Base-by-base conservation (phyloP, 2,797 vertebrate species). In the Crax fasciolata region DNA sequence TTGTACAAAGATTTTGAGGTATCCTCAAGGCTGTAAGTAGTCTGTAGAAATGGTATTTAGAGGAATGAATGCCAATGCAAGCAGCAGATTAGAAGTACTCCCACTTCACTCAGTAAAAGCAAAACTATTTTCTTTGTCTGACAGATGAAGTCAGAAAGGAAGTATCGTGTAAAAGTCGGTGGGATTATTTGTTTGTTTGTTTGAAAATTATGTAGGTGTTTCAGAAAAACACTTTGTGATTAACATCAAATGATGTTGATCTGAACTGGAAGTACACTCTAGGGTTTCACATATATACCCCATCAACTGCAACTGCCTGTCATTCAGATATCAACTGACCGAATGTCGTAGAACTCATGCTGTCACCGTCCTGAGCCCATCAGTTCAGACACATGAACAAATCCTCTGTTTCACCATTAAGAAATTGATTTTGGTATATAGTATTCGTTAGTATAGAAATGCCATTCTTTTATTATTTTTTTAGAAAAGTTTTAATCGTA, bases 361-460 rank as follows among this genome's bases (percentile, higher is more conserved):
- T 9, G 24, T 87, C 51, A 55, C 21, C 46, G 72, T 23, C 28
- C 43, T 67, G 65, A 92, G 52, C 28, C 17, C 25, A n/a, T 44
- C 28, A 21, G 8, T 39, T 82, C 71, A 76, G 30, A 19, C 10
- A 15, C 10, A 25, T 52, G 61, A 78, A n/a, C 13, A 54, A 92
- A 77, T 35, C 14, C 20, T 88, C 63, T 62, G 48, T 24, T 63
- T 75, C 48, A 76, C 14, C 16, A 49, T n/a, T 24, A 61, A 43
- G 20, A 79, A 57, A 58, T 61, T 9, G 55, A 32, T 20, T 68
- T 81, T 77, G 38, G 52, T 46, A 65, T 79, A 25, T 23, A 38
- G 9, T 35, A 39, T 71, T 82, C 21, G 17, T 35, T 67, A 19
- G 27, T 54, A 48, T 49, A 63, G 86, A 93, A 89, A 73, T 84